Evolutionary conservation across 2,888 invertebrate species (phyloP).

Genomic region (Orchesellides sinensis): DNA sequence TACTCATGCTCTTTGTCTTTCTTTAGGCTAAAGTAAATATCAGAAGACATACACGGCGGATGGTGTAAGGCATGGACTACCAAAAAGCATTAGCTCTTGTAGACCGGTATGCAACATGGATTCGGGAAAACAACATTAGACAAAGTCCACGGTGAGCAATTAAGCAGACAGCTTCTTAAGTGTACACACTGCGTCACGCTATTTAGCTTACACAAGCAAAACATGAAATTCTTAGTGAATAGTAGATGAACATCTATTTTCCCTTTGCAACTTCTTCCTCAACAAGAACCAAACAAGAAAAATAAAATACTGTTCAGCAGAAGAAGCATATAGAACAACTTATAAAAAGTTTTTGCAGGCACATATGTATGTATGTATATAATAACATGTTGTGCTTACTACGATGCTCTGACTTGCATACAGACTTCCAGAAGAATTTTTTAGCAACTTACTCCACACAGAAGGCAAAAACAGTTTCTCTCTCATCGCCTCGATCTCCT

Average conservation of each 20-base stretch:
- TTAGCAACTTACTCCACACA: too few species aligned
- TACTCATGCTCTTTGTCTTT: not conserved
- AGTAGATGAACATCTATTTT: too few species aligned
- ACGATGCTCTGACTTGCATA: not conserved
- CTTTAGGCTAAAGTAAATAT: not conserved
- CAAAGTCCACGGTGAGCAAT: slow-evolving; percentile 43
- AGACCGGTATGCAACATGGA: not conserved
- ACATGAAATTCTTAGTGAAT: too few species aligned
- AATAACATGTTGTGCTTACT: too few species aligned
- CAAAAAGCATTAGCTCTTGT: not conserved
- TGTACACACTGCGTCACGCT: not conserved
- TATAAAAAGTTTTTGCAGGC: not conserved
- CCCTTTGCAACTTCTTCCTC: too few species aligned
- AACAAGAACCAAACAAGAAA: too few species aligned
- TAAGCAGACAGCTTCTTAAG: slow-evolving; percentile 33
- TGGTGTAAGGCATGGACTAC: not conserved
- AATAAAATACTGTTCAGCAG: too few species aligned
- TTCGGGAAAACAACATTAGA: not conserved
- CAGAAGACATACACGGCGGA: not conserved
- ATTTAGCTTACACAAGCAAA: slow-evolving; percentile 18
- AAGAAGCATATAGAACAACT: too few species aligned
- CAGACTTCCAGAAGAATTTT: too few species aligned
- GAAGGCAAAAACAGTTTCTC: too few species aligned
- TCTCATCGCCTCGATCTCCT: too few species aligned
- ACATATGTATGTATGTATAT: too few species aligned